Percentiles rank a stretch among this genome's conserved stretches.
Evolutionary conservation across 2,888 invertebrate genomes (phyloP).

Genomic region (Apamea monoglypha): DNA sequence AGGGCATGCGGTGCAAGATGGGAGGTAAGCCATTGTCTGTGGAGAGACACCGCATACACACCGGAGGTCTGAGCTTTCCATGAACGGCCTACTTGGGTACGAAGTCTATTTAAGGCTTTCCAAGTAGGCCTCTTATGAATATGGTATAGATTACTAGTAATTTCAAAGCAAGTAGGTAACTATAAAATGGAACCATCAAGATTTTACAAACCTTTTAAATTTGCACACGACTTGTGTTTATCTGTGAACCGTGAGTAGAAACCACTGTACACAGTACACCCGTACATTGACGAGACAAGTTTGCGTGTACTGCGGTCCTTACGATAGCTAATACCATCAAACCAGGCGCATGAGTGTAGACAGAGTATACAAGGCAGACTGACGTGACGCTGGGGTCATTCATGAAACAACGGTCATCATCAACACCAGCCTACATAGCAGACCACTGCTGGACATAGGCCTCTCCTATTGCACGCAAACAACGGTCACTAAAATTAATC

Average conservation of each 20-base stretch:
- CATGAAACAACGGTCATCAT: too few relatives aligned
- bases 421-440: too few relatives aligned
- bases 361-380: too few relatives aligned
- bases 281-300: background rate
- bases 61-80: too few relatives aligned
- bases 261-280: background rate
- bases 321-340: background rate
- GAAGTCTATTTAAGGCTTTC: too few relatives aligned
- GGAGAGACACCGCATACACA: too few relatives aligned
- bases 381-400: background rate
- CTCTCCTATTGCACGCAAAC: background rate
- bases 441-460: too few relatives aligned
- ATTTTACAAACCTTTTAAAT: background rate
- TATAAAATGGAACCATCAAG: background rate
- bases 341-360: too few relatives aligned
- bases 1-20: too few relatives aligned
- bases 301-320: background rate
- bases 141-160: background rate
- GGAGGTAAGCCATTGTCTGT: too few relatives aligned
- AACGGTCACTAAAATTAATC: background rate
- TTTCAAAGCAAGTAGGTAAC: background rate
- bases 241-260: background rate
- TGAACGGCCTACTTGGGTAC: too few relatives aligned
- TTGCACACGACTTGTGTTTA: constrained; percentile 5
- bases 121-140: too few relatives aligned